Evolutionary conservation across 2,888 invertebrate genomes (phyloP).

Genomic region (Junonia oenone): DNA sequence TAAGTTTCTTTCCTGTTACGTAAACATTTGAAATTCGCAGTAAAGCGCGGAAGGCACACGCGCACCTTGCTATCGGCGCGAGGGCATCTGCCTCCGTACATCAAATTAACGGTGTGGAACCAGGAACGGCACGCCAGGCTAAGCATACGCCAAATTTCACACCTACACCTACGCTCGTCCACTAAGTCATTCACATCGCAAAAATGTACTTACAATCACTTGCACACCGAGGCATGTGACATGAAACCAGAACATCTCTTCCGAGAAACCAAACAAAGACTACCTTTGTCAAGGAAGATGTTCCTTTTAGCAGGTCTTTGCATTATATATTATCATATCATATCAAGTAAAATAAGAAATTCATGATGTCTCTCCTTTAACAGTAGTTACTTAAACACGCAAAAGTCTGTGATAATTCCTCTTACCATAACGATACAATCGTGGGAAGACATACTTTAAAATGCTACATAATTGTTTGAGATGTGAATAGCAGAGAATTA

Average conservation of each 20-base stretch:
- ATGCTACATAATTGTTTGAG: slow-evolving; percentile 60
- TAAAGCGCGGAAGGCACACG: slow-evolving; percentile 33
- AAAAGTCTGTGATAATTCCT: slow-evolving; percentile 55
- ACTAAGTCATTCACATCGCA: slow-evolving; percentile 33
- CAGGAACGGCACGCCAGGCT: slow-evolving; percentile 39
- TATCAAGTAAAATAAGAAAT: slow-evolving; percentile 33
- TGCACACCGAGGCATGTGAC: slow-evolving; percentile 15
- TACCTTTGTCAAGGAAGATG: slow-evolving; percentile 4
- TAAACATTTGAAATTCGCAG: slow-evolving; percentile 20
- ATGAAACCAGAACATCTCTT: not conserved
- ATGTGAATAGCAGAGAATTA: slow-evolving; percentile 58
- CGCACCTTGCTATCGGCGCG: slow-evolving; percentile 43
- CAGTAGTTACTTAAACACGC: slow-evolving; percentile 40
- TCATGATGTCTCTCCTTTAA: slow-evolving; percentile 32
- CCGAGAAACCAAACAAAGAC: slow-evolving; percentile 13
- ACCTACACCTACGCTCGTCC: slow-evolving; percentile 36
- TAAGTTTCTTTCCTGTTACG: slow-evolving; percentile 11
- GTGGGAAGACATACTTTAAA: slow-evolving; percentile 67
- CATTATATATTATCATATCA: no score
- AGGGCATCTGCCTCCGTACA: slow-evolving; percentile 57
- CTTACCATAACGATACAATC: slow-evolving; percentile 54
- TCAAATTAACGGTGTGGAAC: slow-evolving; percentile 66
- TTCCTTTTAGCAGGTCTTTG: not conserved
- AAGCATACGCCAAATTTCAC: slow-evolving; percentile 51
- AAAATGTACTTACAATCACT: slow-evolving; percentile 41